Base-by-base conservation (phyloP, 1,140 invertebrate species). In the Glomeris maerens region DNA sequence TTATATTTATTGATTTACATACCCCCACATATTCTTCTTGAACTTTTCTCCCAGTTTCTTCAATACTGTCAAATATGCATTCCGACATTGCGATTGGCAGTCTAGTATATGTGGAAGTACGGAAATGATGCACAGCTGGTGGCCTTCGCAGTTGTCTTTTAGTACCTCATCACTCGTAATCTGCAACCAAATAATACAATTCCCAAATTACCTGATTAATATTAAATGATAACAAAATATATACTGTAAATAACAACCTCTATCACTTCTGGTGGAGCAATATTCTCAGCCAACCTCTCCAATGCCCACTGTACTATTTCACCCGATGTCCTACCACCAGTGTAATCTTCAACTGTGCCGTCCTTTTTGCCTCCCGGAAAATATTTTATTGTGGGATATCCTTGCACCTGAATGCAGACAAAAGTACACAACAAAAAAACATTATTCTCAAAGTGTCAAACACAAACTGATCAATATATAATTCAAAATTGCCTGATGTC, bases 301-400 rank as follows among this genome's bases (percentile, higher is more conserved):
- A 83, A 61, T 1, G 87, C 92, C 83, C 84, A 98, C 40, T 69
- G 72, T 1, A 98, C 84, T 61, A 99, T 98, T 58, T 96, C 94
- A 39, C 67, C 75, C 3, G 83, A 73, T 0, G 87, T 92, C 49
- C 96, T 74, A n/a, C 92, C 94, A 25, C 94, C 94, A 62, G 78
- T 71, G 62, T 76, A 79, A 42, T 92, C 86, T 53, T 79, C 74
- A 3, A 74, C 80, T 14, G 78, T 78, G 55, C 76, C 77, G 49
- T 77, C 72, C 65, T 90, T 92, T 53, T 79, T 78, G 47, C 91
- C 91, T 27, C 80, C 73, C 1, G 79, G 73, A 72, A 98, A 98
- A 64, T 82, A 81, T 70, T 98, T 98, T 53, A 99, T 98, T 5
- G 94, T 97, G 7, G 95, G 95, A 70, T 93, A 98, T 0, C 95